phyloP scores from a whole-genome alignment of 2,113 vertebrate species.

The Nestor notabilis region DNA sequence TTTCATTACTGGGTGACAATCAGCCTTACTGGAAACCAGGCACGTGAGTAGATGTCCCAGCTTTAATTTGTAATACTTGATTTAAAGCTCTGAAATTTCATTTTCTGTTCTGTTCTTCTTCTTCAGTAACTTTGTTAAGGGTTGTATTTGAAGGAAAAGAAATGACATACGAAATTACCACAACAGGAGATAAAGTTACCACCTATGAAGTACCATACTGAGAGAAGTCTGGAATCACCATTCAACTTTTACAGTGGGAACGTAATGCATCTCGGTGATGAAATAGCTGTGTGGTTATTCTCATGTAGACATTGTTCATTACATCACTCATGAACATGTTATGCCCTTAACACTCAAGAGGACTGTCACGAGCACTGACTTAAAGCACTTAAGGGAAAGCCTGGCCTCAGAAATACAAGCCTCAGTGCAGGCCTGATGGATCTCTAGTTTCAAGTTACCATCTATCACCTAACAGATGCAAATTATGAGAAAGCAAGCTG shows the following conservation, averaged over 20 bases:
- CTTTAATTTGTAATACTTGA: not conserved
- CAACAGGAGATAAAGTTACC: not conserved
- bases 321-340: not conserved
- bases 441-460: not conserved
- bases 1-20: not conserved
- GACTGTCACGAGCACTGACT: not conserved
- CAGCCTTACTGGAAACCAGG: not conserved
- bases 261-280: not conserved
- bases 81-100: not conserved
- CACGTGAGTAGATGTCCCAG: not conserved
- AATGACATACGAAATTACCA: not conserved
- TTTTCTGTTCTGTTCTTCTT: not conserved
- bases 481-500: not conserved
- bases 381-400: slow-evolving; percentile 7
- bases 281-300: not conserved
- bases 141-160: not conserved
- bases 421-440: not conserved
- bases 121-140: not conserved
- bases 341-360: not conserved
- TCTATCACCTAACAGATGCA: not conserved
- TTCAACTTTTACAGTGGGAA: not conserved
- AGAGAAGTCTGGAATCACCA: not conserved
- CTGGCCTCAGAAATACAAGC: not conserved
- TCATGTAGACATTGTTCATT: not conserved
- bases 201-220: not conserved